Evolutionary conservation across 2,888 invertebrate genomes (phyloP), one percentile per base, ranked within the genome.

Genomic region (Drosophila mettleri): DNA sequence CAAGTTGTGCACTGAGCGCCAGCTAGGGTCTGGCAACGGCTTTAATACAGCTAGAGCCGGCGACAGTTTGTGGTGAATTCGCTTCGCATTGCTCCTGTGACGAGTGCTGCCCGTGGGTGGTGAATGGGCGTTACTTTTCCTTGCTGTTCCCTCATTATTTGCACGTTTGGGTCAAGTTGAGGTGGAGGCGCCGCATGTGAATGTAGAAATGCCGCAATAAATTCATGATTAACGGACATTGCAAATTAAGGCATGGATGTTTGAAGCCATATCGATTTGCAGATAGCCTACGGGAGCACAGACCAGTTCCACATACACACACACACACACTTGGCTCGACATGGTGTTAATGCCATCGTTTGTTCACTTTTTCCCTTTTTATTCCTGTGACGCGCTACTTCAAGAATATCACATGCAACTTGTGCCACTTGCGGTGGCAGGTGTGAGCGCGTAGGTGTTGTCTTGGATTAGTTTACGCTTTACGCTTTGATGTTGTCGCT

Each of bases 371-470:
- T 38, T 45, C 52, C 41, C 38, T 34, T 41, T 48, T 46, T 55
- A n/a, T 65, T 43, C 45, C 34, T 60, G 29, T 33, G 22, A 54
- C 51, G 33, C 63, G 38, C 41, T 58, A 63, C 87, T 73, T 88
- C 88, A 89, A 86, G 71, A 66, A 68, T 86, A 86, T 86, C 79
- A 58, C 33, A 71, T 89, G 66, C 45, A 53, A 29, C 41, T 29
- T 20, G 27, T 48, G 31, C 46, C 46, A 48, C 46, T 22, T 33
- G 49, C 7, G 24, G 22, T 10, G 33, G 33, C 33, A 48, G 48
- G 33, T 34, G 5, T 6, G 22, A 2, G 22, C 33, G 22, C 33
- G 31, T 33, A n/a, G 34, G 27, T 43, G 38, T 51, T 38, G 33
- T 10, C 38, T 59, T 51, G 41, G 55, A 54, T 54, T 54, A 71